Evolutionary conservation across 2,888 invertebrate species (phyloP).

Genomic region (Agapetus fuscipes): DNA sequence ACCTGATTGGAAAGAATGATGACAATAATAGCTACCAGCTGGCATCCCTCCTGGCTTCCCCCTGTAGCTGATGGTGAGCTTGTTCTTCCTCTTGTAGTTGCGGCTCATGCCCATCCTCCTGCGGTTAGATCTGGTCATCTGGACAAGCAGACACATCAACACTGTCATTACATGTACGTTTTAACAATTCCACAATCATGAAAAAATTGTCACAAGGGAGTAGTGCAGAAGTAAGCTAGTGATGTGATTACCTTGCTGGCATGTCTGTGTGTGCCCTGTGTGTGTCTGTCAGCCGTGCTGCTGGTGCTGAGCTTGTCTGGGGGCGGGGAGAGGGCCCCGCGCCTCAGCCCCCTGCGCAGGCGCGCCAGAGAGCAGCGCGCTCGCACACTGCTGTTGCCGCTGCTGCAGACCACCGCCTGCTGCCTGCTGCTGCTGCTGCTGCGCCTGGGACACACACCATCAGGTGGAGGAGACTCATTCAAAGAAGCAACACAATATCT

Average conservation of each 20-base stretch:
- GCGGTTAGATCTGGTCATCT: slow-evolving; percentile 37
- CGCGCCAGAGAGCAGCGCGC: slow-evolving; percentile 24
- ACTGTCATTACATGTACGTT: no score
- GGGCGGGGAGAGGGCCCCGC: slow-evolving; percentile 20
- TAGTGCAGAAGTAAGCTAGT: neutral
- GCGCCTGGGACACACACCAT: no score
- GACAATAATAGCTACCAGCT: no score
- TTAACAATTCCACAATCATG: neutral
- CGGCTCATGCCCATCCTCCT: slow-evolving; percentile 37
- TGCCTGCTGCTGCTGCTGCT: slow-evolving; percentile 24
- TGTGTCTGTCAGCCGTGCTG: slow-evolving; percentile 22
- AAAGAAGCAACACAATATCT: no score
- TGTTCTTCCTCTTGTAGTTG: slow-evolving; percentile 35
- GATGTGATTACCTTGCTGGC: slow-evolving; percentile 30
- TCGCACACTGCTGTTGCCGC: slow-evolving; percentile 10
- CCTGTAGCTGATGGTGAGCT: slow-evolving; percentile 27
- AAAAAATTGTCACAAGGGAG: neutral
- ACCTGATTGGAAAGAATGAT: no score
- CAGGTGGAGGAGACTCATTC: no score
- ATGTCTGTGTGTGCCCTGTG: slow-evolving; percentile 27
- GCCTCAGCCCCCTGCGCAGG: slow-evolving; percentile 18
- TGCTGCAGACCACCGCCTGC: slow-evolving; percentile 24
- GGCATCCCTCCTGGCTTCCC: slow-evolving; percentile 17
- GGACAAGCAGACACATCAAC: slow-evolving; percentile 21
- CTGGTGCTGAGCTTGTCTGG: slow-evolving; percentile 18